Conservation (phyloP, 2,113 vertebrate species). For the Empidonax alnorum region DNA sequence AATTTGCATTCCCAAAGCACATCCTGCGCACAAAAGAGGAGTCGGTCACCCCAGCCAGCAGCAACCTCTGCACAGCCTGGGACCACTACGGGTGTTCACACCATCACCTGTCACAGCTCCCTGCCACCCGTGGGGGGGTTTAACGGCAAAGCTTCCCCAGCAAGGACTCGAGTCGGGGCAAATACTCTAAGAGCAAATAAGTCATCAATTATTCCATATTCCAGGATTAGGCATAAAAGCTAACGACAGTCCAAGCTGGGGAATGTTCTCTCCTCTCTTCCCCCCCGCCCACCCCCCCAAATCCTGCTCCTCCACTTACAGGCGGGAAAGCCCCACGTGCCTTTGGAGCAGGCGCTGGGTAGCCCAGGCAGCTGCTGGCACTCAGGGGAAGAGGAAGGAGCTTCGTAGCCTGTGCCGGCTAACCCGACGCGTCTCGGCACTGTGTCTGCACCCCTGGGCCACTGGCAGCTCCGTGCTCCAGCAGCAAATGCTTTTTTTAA, state of each 20-base stretch:
- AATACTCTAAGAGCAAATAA: background rate
- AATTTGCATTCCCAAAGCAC: background rate
- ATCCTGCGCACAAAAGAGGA: accelerated
- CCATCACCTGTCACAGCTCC: background rate
- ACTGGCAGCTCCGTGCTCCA: accelerated
- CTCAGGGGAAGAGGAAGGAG: background rate
- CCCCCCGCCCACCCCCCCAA: background rate
- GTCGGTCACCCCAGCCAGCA: background rate
- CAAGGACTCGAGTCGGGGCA: background rate
- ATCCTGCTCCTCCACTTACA: background rate
- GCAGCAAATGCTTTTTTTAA: background rate
- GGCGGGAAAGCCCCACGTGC: background rate
- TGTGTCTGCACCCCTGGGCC: background rate
- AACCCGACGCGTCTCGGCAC: background rate
- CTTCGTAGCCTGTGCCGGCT: accelerated
- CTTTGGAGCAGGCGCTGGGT: background rate
- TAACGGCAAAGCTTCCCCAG: background rate
- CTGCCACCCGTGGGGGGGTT: accelerated
- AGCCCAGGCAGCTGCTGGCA: background rate
- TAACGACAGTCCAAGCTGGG: background rate
- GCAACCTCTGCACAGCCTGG: background rate
- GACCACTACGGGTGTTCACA: accelerated
- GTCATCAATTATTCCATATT: background rate
- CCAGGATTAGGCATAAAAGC: background rate
- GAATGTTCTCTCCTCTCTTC: too few species aligned